Evolutionary conservation across 2,113 vertebrate species (phyloP), one percentile per base, ranked within the genome.

Genomic region (Centrocercus urophasianus): DNA sequence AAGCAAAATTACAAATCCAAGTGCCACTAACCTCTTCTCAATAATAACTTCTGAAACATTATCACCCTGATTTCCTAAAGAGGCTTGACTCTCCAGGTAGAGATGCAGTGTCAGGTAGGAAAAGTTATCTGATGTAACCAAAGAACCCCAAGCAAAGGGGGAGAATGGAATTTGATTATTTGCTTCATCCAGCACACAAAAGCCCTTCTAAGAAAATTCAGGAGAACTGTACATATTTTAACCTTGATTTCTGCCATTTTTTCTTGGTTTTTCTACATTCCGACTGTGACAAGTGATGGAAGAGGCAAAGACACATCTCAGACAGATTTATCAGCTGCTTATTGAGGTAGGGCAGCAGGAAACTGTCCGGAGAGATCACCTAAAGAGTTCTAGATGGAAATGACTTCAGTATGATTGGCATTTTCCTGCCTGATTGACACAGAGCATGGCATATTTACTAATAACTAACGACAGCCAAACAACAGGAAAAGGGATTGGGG

Each of bases 401-500:
- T 3, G 0, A 40, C 88, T 82, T 94, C 59, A 60, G 32, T 83
- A 30, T 79, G 86, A 94, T 21, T 73, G 92, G 88, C 90, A 92
- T 74, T 50, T 84, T 47, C 70, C 89, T 90, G 93, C 65, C 88
- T 86, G 73, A 13, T 81, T 90, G 74, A 69, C 90, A 79, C 0
- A 28, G 47, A 90, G 61, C 79, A 81, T 4, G 76, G 86, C 76
- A 56, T 90, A 82, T 93, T 90, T 86, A 94, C 80, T 94, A 92
- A 95, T 93, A 79, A 83, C 5, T 47, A 90, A 65, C 3, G 38
- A 74, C 4, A 4, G 80, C 54, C 77, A 64, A 91, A 85, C 92
- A 83, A 94, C 3, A 0, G 43, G 76, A 86, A 61, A 84, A 93
- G 66, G 83, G 86, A 92, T n/a, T 65, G 80, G 48, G 77, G 90